Percentiles rank a stretch among this genome's conserved stretches.
phyloP scores from a whole-genome alignment of 2,113 vertebrate genomes.

The Hippocampus zosterae region DNA sequence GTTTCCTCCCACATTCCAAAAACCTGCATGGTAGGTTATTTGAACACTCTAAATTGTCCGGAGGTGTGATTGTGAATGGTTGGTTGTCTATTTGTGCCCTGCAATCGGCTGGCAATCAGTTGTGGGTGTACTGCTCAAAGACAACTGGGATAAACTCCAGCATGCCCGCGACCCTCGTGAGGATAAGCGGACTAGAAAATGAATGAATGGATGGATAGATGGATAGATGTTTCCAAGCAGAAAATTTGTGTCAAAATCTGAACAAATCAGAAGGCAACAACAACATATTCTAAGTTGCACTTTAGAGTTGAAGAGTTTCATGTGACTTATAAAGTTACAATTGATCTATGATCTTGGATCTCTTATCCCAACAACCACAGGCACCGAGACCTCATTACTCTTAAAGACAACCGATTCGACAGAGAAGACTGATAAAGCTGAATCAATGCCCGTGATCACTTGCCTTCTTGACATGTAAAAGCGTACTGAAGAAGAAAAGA shows the following conservation, averaged over 20 bases:
- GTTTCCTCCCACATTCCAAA: too few relatives aligned
- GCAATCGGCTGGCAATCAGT: too few relatives aligned
- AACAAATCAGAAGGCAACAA: not conserved
- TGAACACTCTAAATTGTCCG: too few relatives aligned
- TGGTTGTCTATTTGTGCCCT: too few relatives aligned
- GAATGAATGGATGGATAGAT: too few relatives aligned
- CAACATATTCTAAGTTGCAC: not conserved
- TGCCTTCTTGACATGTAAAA: conserved; percentile 44
- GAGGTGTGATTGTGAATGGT: too few relatives aligned
- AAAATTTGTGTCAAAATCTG: not conserved
- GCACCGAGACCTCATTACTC: conserved; percentile 60
- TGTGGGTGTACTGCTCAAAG: too few relatives aligned
- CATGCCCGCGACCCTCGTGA: too few relatives aligned
- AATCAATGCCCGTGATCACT: conserved; percentile 62
- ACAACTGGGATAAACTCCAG: too few relatives aligned
- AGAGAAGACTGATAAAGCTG: conserved; percentile 56
- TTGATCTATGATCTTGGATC: conserved; percentile 42
- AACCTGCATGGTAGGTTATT: too few relatives aligned
- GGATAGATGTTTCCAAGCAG: too few relatives aligned
- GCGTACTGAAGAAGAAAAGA: conserved; percentile 29
- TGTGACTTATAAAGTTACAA: conserved; percentile 42
- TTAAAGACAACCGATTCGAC: conserved; percentile 57
- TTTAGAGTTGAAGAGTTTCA: conserved; percentile 29
- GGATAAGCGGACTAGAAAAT: too few relatives aligned
- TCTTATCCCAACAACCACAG: conserved; percentile 49